These are phyloP conservation scores for Drosophila trapezifrons DNA, from an alignment of 1,140 invertebrate genomes.

Conservation along the genomic window DNA sequence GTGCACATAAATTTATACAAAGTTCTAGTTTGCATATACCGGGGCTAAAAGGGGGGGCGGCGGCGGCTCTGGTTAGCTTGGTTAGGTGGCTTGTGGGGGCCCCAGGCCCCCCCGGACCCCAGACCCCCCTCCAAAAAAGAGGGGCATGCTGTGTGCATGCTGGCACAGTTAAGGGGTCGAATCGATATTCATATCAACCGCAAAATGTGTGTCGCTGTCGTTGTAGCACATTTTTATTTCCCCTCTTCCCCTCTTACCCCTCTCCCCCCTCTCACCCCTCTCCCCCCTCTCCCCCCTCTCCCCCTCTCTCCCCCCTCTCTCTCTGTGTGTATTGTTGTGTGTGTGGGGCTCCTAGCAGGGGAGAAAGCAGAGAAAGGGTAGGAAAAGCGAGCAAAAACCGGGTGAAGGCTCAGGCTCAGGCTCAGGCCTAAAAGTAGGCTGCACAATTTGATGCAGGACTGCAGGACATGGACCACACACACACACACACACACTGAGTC, in stretches of 20 bases:
- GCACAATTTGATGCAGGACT: slow-evolving; percentile 60
- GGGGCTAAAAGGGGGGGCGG: neutral
- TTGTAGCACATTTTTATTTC: slow-evolving; percentile 45
- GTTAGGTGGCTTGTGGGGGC: neutral
- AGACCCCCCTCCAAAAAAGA: neutral
- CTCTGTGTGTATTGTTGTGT: no score
- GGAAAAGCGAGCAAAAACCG: slow-evolving; percentile 4
- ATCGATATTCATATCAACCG: slow-evolving; percentile 81
- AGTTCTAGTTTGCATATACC: slow-evolving; percentile 79
- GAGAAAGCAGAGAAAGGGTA: neutral
- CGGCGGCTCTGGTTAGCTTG: slow-evolving; percentile 5
- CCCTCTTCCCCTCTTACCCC: no score
- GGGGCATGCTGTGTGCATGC: slow-evolving; percentile 12
- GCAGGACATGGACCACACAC: slow-evolving; percentile 37
- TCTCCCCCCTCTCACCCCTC: neutral
- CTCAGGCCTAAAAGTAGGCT: slow-evolving; percentile 57
- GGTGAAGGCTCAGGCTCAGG: slow-evolving; percentile 9
- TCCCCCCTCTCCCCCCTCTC: neutral
- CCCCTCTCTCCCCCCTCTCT: neutral
- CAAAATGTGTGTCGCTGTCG: slow-evolving; percentile 77
- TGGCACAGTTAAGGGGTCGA: slow-evolving; percentile 73
- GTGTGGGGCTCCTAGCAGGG: neutral
- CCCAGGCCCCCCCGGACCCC: neutral
- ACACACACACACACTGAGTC: slow-evolving; percentile 2
- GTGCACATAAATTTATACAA: slow-evolving; percentile 82